Conservation (phyloP, 2,888 invertebrate genomes). For the Acrocera orbiculus region DNA sequence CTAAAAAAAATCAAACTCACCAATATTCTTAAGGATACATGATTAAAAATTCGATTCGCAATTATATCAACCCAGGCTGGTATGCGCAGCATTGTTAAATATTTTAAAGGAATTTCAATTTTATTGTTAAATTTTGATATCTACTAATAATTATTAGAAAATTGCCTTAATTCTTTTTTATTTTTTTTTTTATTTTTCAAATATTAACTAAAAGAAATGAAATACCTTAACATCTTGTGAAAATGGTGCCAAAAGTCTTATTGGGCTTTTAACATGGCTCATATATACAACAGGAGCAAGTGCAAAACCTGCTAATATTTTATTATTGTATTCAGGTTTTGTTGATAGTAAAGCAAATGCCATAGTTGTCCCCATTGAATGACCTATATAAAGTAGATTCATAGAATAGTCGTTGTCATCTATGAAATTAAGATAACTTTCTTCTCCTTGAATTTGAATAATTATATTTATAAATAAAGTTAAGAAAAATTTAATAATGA, state of each 20-base stretch:
- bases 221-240: conserved; percentile 39
- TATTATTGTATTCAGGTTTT: conserved; percentile 47
- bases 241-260: conserved; percentile 34
- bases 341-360: conserved; percentile 53
- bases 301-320: conserved; percentile 46
- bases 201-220: too few relatives aligned
- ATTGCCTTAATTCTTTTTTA: background rate
- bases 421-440: conserved; percentile 11
- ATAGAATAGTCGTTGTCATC: conserved; percentile 8
- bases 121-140: conserved; percentile 9
- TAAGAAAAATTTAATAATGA: background rate
- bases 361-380: conserved; percentile 78
- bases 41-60: conserved; percentile 13
- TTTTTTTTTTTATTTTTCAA: too few relatives aligned
- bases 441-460: too few relatives aligned
- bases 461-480: too few relatives aligned
- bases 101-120: conserved; percentile 10
- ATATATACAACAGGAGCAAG: conserved; percentile 54
- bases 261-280: conserved; percentile 33
- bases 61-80: conserved; percentile 14
- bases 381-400: conserved; percentile 53
- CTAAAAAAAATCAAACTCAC: too few relatives aligned
- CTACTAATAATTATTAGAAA: too few relatives aligned
- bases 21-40: conserved; percentile 13
- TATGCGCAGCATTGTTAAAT: conserved; percentile 9